Evolutionary conservation across 2,888 invertebrate species (phyloP).

Genomic region (Conus canariensis): DNA sequence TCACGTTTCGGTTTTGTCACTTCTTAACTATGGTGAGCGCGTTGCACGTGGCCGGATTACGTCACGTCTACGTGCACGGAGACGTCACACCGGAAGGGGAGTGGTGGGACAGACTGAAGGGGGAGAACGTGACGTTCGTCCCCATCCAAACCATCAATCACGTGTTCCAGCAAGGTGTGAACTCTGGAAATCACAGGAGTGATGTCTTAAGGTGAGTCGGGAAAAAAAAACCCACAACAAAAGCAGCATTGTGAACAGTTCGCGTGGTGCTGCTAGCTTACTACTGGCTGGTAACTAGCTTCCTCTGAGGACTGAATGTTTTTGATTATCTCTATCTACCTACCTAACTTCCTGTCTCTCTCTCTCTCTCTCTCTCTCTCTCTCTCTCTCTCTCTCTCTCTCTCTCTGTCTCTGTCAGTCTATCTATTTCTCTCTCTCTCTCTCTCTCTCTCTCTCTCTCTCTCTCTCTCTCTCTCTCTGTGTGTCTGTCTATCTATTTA

Average conservation of each 20-base stretch:
- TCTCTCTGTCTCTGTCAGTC: no score
- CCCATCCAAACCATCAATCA: neutral
- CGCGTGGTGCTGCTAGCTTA: no score
- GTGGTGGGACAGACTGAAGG: slow-evolving; percentile 46
- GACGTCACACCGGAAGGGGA: slow-evolving; percentile 37
- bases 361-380: slow-evolving; percentile 1
- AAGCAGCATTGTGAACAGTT: no score
- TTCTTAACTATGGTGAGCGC: slow-evolving; percentile 48
- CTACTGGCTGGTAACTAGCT: no score
- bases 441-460: neutral
- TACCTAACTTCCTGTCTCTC: no score
- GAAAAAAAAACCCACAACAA: no score
- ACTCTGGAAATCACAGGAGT: neutral
- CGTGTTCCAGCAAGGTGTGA: slow-evolving; percentile 22
- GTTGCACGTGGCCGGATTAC: slow-evolving; percentile 46
- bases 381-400: neutral
- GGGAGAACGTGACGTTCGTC: slow-evolving; percentile 41
- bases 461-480: no score
- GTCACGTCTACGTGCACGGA: slow-evolving; percentile 48
- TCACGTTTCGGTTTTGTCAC: slow-evolving; percentile 35
- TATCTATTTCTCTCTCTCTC: neutral
- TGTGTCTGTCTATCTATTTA: no score
- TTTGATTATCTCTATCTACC: no score
- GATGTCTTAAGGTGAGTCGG: neutral
- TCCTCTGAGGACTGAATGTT: no score